Conservation (phyloP, 2,113 vertebrate genomes). For the Numida meleagris region DNA sequence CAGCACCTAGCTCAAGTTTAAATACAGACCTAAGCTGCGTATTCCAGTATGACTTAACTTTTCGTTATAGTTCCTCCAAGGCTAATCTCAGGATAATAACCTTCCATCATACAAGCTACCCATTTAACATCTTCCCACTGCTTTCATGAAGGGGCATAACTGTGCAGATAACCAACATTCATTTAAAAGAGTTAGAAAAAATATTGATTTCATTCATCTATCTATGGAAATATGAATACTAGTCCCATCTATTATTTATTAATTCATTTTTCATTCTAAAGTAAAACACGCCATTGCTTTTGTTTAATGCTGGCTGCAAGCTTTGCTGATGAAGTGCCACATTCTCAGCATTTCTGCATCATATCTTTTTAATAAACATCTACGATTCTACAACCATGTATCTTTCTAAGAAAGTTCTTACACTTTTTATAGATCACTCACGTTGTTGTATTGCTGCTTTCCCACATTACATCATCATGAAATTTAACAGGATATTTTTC, state of each 20-base stretch:
- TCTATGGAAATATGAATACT: background rate
- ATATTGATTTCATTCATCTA: background rate
- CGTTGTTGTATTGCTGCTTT: background rate
- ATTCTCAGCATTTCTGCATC: background rate
- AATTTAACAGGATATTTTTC: slow-evolving; percentile 29
- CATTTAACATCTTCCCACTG: background rate
- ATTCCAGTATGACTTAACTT: background rate
- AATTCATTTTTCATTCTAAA: slow-evolving; percentile 22
- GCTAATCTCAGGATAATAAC: background rate
- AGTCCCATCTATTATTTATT: background rate
- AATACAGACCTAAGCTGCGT: background rate
- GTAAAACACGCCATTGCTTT: background rate
- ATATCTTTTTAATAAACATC: background rate
- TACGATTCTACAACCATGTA: background rate
- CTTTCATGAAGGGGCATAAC: background rate
- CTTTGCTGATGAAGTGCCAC: background rate
- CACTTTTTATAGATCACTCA: background rate
- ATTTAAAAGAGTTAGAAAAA: background rate
- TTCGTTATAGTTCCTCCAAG: background rate
- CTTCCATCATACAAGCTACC: background rate
- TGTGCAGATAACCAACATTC: background rate
- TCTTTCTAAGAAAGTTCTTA: background rate
- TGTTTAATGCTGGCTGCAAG: background rate
- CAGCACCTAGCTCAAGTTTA: background rate
- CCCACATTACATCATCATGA: background rate